These are phyloP conservation scores for Euborellia annulipes DNA, from an alignment of 1,140 invertebrate species.

Conservation along the genomic window DNA sequence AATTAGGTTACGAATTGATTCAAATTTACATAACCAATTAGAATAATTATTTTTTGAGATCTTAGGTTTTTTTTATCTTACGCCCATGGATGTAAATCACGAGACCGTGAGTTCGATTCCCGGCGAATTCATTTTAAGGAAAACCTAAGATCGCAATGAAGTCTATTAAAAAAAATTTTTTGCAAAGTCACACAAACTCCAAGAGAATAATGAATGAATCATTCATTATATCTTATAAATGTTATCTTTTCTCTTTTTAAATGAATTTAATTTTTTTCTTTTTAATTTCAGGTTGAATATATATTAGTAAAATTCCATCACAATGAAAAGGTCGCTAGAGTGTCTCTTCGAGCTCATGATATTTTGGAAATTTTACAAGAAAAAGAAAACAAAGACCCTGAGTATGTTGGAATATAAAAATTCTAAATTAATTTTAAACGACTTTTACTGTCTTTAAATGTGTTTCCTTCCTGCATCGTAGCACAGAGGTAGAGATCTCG, in stretches of 20 bases:
- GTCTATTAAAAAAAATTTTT: conserved; percentile 5
- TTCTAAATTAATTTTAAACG: no score
- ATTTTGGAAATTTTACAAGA: conserved; percentile 66
- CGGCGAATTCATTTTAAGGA: not conserved
- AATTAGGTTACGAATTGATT: no score
- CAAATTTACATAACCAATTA: no score
- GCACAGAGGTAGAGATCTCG: no score
- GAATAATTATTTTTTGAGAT: no score
- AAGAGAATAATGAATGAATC: not conserved
- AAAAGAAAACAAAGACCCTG: conserved; percentile 61
- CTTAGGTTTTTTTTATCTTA: no score
- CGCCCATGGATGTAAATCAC: not conserved
- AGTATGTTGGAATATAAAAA: no score
- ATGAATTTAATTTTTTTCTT: conserved; percentile 8
- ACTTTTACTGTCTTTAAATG: no score
- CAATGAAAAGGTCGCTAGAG: conserved; percentile 61
- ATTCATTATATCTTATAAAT: not conserved
- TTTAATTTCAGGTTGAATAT: conserved; percentile 64
- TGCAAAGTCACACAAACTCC: not conserved
- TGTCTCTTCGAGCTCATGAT: conserved; percentile 66
- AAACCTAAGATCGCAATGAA: no score
- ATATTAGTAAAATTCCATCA: conserved; percentile 93
- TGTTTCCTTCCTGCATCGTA: no score
- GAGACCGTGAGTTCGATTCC: not conserved
- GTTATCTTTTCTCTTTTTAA: conserved; percentile 1